Evolutionary conservation across 2,888 invertebrate species (phyloP).

Genomic region (Rhingia campestris): DNA sequence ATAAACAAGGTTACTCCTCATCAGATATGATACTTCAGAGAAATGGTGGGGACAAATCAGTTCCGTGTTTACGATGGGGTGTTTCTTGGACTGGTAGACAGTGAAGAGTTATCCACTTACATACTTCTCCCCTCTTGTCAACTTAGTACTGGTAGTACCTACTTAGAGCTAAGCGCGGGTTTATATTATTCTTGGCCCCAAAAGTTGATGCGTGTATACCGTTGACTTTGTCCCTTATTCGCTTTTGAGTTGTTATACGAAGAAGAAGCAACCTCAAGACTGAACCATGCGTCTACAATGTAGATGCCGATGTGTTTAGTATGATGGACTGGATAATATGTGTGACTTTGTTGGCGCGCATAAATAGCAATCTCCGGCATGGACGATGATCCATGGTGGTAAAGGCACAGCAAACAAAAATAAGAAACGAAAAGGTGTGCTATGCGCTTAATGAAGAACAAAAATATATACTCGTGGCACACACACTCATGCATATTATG

Average conservation of each 20-base stretch:
- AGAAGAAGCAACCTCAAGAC: slow-evolving; percentile 3
- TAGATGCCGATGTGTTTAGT: slow-evolving; percentile 3
- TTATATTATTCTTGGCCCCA: slow-evolving; percentile 31
- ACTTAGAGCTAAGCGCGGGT: slow-evolving; percentile 5
- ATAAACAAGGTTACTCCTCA: background rate
- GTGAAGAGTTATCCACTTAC: slow-evolving; percentile 3
- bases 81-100: slow-evolving; percentile 38
- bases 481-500: slow-evolving; percentile 20
- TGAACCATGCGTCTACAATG: slow-evolving; percentile 31
- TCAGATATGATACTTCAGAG: slow-evolving; percentile 8
- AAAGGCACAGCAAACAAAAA: slow-evolving; percentile 22
- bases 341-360: slow-evolving; percentile 25
- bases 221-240: slow-evolving; percentile 48
- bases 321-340: slow-evolving; percentile 34
- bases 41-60: slow-evolving; percentile 45
- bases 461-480: slow-evolving; percentile 18
- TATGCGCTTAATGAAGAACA: slow-evolving; percentile 28
- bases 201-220: slow-evolving; percentile 33
- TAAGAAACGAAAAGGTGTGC: slow-evolving; percentile 34
- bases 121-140: slow-evolving; percentile 4
- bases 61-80: slow-evolving; percentile 53
- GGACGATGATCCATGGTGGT: slow-evolving; percentile 11
- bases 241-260: background rate
- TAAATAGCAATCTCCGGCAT: slow-evolving; percentile 23
- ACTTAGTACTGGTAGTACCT: background rate